Evolutionary conservation across 2,888 invertebrate genomes (phyloP).

Genomic region (Rutpela maculata): DNA sequence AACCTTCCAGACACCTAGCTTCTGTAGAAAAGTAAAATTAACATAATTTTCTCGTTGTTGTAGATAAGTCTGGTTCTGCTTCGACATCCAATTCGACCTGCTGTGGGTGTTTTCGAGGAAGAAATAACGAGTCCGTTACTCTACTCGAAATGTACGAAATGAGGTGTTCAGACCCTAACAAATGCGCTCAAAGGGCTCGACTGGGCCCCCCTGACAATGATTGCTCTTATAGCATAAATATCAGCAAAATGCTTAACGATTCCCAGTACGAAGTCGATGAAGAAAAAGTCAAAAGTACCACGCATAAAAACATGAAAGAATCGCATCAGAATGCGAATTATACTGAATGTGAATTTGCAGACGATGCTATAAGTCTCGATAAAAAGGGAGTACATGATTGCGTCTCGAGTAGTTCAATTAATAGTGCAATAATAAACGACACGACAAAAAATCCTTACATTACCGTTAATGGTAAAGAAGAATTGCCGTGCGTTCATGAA

Average conservation of each 20-base stretch:
- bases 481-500: slow-evolving; percentile 78
- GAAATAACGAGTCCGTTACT: slow-evolving; percentile 71
- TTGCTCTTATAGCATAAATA: slow-evolving; percentile 63
- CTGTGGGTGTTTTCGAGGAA: slow-evolving; percentile 73
- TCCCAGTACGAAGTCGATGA: slow-evolving; percentile 66
- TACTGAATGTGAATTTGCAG: slow-evolving; percentile 72
- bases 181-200: slow-evolving; percentile 71
- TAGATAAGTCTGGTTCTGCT: slow-evolving; percentile 74
- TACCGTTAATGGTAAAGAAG: slow-evolving; percentile 82
- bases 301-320: slow-evolving; percentile 54
- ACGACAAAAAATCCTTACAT: slow-evolving; percentile 76
- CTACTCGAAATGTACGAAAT: slow-evolving; percentile 79
- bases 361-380: slow-evolving; percentile 72
- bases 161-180: slow-evolving; percentile 66
- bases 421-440: slow-evolving; percentile 37
- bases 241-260: slow-evolving; percentile 67
- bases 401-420: slow-evolving; percentile 64
- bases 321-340: slow-evolving; percentile 53
- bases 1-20: slow-evolving; percentile 29
- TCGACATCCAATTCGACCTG: slow-evolving; percentile 71
- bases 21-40: slow-evolving; percentile 32
- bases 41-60: slow-evolving; percentile 65
- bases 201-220: slow-evolving; percentile 70
- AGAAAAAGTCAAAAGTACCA: slow-evolving; percentile 54
- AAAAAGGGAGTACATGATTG: slow-evolving; percentile 66